Conservation (phyloP, 2,888 invertebrate species). For the Rhingia rostrata region DNA sequence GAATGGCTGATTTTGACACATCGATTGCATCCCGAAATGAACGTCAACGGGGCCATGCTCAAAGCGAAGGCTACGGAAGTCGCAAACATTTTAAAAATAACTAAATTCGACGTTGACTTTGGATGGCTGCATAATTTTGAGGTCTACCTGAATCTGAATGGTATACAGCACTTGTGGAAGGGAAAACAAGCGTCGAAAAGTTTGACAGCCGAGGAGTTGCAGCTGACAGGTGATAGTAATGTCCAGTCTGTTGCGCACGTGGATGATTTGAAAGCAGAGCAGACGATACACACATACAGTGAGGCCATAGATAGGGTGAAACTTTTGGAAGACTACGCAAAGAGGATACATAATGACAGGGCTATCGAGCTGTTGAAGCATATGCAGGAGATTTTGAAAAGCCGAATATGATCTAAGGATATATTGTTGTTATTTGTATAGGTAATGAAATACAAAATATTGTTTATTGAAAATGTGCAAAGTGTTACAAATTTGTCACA, state of each 20-base stretch:
- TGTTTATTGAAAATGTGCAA: no score
- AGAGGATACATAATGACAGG: constrained; percentile 10
- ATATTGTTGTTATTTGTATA: no score
- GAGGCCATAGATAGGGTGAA: constrained; percentile 37
- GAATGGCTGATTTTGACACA: constrained; percentile 26
- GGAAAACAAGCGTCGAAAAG: neutral
- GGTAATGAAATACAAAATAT: no score
- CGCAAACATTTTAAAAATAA: constrained; percentile 7
- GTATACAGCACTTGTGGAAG: neutral
- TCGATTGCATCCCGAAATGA: neutral
- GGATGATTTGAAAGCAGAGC: neutral
- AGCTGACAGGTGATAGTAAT: neutral
- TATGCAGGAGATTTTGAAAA: constrained; percentile 16
- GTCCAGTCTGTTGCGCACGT: neutral
- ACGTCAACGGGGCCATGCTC: neutral
- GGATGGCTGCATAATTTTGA: constrained; percentile 41
- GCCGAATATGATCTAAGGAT: no score
- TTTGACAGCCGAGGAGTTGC: no score
- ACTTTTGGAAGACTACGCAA: constrained; percentile 18
- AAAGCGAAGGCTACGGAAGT: constrained; percentile 40
- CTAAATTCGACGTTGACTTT: constrained; percentile 14
- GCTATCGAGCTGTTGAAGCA: constrained; percentile 31
- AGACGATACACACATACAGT: constrained; percentile 22
- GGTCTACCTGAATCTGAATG: constrained; percentile 5
- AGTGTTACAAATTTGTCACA: no score